Base-by-base conservation (phyloP, 2,113 vertebrate genomes). In the Callipepla squamata region DNA sequence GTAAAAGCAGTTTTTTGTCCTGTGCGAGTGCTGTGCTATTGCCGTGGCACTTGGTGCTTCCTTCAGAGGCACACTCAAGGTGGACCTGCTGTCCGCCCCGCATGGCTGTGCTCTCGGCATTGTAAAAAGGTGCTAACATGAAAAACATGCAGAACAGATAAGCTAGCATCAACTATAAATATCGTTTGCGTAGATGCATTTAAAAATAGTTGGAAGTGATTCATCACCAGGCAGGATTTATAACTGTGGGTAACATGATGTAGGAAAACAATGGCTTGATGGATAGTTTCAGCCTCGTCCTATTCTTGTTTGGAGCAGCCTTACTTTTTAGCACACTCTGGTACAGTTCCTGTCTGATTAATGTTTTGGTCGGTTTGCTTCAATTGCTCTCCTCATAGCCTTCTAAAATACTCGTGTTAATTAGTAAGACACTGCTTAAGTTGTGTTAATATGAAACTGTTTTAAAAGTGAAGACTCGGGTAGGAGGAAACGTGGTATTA, bases 171-270 rank as follows among this genome's bases (percentile, higher is more conserved):
- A 97, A 96, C 94, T 97, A 97, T 96, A 98, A 98, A 97, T 98
- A 98, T 87, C 85, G 82, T 94, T 79, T 97, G 87, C 94, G 79
- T 97, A 96, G 91, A 96, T 91, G 94, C 93, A 75, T 87, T 97
- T 97, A 97, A 97, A 97, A 97, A 97, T 98, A 97, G 96, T 94
- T 94, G 55, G n/a, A 89, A 96, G 90, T 97, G 96, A 95, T 97
- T 97, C 95, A 96, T 97, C 92, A 85, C 81, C 90, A 89, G 97
- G 74, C 94, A 90, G 53, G 97, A 96, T 96, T 97, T 88, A 95
- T 95, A 96, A 94, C 93, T 94, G 47, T 69, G 88, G 91, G 91
- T 96, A 96, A 94, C 74, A 96, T 92, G 87, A 85, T 95, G 75
- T 79, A 94, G 97, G 92, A 93, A 94, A 93, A 96, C 88, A 95